These are phyloP conservation scores for Ochropleura plecta DNA, from an alignment of 2,888 invertebrate genomes.

Conservation along the genomic window DNA sequence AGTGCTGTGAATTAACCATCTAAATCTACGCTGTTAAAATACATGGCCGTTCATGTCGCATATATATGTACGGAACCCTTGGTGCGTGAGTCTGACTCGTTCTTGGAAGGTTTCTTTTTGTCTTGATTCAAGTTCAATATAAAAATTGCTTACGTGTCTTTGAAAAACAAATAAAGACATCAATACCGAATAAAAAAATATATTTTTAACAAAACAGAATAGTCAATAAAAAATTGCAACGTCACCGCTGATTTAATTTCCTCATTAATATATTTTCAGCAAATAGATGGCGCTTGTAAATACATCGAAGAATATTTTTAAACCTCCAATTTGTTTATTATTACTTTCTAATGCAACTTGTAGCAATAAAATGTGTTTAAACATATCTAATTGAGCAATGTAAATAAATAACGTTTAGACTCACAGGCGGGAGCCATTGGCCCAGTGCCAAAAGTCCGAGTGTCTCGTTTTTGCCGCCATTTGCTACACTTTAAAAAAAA, in stretches of 20 bases:
- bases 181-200: neutral
- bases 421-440: constrained; percentile 50
- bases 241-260: neutral
- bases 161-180: constrained; percentile 1
- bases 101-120: no score
- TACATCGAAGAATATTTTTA: constrained; percentile 30
- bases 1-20: no score
- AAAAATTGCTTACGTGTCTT: neutral
- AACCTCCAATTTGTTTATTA: constrained; percentile 48
- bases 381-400: constrained; percentile 57
- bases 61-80: no score
- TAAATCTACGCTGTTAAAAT: no score
- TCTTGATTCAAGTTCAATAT: neutral
- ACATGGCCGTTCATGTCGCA: no score
- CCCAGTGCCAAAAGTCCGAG: constrained; percentile 42
- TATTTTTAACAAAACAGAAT: neutral
- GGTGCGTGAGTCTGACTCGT: no score
- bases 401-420: constrained; percentile 60
- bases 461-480: constrained; percentile 51
- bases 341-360: constrained; percentile 51
- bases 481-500: constrained; percentile 28
- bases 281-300: constrained; percentile 40
- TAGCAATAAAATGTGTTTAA: constrained; percentile 56
- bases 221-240: constrained; percentile 10
- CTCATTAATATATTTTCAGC: constrained; percentile 5